These are phyloP conservation scores for Coenonympha arcania DNA, from an alignment of 2,888 invertebrate species.

Conservation along the genomic window DNA sequence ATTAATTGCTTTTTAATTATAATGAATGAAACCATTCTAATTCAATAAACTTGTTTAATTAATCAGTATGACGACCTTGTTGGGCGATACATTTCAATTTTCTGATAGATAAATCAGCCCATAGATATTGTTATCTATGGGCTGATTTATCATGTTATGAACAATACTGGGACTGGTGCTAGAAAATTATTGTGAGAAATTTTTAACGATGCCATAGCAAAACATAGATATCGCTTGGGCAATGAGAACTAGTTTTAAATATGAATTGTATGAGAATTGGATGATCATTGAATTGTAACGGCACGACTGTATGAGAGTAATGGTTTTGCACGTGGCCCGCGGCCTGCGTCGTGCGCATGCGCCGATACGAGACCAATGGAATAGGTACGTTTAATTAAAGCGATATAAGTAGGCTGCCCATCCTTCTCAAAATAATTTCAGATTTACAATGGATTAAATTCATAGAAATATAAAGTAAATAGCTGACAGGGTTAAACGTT, in stretches of 20 bases:
- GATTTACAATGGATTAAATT: no score
- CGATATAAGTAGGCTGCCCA: neutral
- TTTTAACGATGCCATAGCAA: conserved; percentile 13
- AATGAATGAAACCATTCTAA: neutral
- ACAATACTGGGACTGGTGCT: conserved; percentile 4
- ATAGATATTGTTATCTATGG: neutral
- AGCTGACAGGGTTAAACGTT: no score
- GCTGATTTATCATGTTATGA: neutral
- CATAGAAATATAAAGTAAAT: no score
- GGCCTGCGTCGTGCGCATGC: conserved; percentile 1
- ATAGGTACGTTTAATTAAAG: conserved; percentile 1
- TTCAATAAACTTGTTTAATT: neutral
- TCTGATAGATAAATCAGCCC: no score
- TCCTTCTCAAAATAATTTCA: neutral
- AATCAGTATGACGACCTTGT: neutral
- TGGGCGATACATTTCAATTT: no score
- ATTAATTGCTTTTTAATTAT: no score
- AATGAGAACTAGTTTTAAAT: conserved; percentile 15
- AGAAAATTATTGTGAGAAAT: conserved; percentile 17
- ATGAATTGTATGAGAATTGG: conserved; percentile 11
- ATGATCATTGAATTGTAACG: conserved; percentile 17
- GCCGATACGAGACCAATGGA: conserved; percentile 9
- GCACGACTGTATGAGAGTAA: conserved; percentile 8
- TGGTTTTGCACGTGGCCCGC: conserved; percentile 10
- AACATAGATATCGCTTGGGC: conserved; percentile 9